Evolutionary conservation across 2,797 vertebrate species (phyloP), one percentile per base, ranked within the genome.

Genomic region (Arrhamphus sclerolepis): DNA sequence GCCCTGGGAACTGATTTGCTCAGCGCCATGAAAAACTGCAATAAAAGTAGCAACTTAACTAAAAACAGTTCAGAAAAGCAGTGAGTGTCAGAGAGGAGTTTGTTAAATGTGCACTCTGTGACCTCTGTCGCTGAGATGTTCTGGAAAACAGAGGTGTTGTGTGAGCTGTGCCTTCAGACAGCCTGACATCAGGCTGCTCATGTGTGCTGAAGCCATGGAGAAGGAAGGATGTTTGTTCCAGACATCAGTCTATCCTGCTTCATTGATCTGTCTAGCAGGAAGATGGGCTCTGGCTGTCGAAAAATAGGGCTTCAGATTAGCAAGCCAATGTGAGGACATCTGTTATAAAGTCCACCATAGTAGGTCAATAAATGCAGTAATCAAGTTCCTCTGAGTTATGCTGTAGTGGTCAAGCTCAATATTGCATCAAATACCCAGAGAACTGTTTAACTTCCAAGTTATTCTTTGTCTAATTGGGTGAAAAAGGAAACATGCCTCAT

Each of bases 91-190:
- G 40, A 74, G 31, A 56, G 66, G 24, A 83, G 81, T 86, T 83
- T 62, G 66, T 84, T 83, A 83, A 82, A 75, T 13, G 72, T 55
- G 68, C 47, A 87, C 77, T 81, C 52, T 0, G 0, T 82, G 76
- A 87, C 77, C 75, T 80, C 46, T 29, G 7, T 11, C 44, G 44
- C 16, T 26, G 7, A 31, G 46, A 46, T 53, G 34, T 18, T 62
- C 41, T 8, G 16, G 19, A 66, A 62, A 61, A 42, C 4, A 53
- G 1, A 13, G 7, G 26, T 1, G 24, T 17, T 56, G 22, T 1
- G 18, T 20, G 24, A n/a, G 28, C 19, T 41, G 42, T 21, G 21
- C 18, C 31, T 22, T 41, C n/a, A 49, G 17, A 55, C 50, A 60
- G 53, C 28, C 42, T 58, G 22, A 51, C 29, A 42, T 59, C 59